Base-by-base conservation (phyloP, 1,140 invertebrate genomes). In the Subanguina moxae region DNA sequence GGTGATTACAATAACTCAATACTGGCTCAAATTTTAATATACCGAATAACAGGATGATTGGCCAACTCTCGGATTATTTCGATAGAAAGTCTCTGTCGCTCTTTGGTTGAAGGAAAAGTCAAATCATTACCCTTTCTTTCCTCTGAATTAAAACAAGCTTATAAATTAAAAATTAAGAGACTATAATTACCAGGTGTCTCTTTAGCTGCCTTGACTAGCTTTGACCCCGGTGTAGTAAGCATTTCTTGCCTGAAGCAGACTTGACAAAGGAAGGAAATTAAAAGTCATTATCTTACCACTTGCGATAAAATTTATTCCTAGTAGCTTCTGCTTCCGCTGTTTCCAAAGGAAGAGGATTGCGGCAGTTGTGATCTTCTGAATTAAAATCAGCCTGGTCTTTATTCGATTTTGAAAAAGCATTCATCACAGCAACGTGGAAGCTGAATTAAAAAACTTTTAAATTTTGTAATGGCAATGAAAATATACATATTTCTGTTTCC, bases 401-500 rank as follows among this genome's bases (percentile, higher is more conserved):
- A 48, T 82, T 82, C 9, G 78, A 80, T 11, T n/a, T 64, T 15
- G 78, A 72, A 28, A 74, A 65, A 1, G 80, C 75, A 30, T 70
- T 65, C 56, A 78, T 74, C 0, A 97, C 91, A 82, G 91, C 93
- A 9, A 91, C 90, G 82, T 99, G 96, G 21, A 98, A 86, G 74
- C 32, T 38, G 11, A 38, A 38, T 38, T 38, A 38, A 38, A 38
- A 38, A 38, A 38, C 3, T 38, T 38, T 38, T 38, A 5, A 38
- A 3, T 38, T 38, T 5, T 11, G 11, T 38, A 3, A 3, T 5
- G 11, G 11, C 11, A 38, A 38, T 5, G 11, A 5, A 5, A 38
- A 38, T 38, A 5, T 11, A 38, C 32, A 98, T 91, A 84, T 98
- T 99, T 59, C 94, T 87, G 85, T 94, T 94, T 9, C 94, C 93